Percentiles rank a stretch among this genome's conserved stretches.
These are phyloP conservation scores for Venustaconcha ellipsiformis DNA, from an alignment of 1,140 invertebrate species.

Conservation along the genomic window DNA sequence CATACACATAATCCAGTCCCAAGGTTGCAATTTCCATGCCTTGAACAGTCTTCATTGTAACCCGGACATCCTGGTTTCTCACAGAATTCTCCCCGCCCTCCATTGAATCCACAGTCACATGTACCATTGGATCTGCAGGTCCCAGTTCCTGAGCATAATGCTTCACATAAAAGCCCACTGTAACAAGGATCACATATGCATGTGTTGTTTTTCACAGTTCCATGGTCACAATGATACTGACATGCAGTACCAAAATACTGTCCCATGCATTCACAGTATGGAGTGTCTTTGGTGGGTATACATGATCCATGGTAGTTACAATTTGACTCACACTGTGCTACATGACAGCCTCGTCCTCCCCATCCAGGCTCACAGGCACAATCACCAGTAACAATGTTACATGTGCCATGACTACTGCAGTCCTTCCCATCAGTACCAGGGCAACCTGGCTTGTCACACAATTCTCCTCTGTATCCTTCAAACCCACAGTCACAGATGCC, in stretches of 20 bases:
- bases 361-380: constrained; percentile 49
- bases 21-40: constrained; percentile 40
- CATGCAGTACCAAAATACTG: constrained; percentile 36
- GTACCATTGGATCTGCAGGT: constrained; percentile 30
- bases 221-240: constrained; percentile 39
- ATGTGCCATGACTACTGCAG: constrained; percentile 38
- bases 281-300: constrained; percentile 3
- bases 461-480: constrained; percentile 42
- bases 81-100: constrained; percentile 43
- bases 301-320: constrained; percentile 37
- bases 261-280: constrained; percentile 30
- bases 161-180: constrained; percentile 38
- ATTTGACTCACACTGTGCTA: constrained; percentile 26
- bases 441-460: constrained; percentile 46
- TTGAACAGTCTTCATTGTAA: constrained; percentile 29
- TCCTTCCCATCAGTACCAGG: constrained; percentile 25
- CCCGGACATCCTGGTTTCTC: constrained; percentile 45
- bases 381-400: constrained; percentile 34
- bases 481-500: constrained; percentile 40
- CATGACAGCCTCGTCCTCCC: constrained; percentile 34
- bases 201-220: constrained; percentile 21
- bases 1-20: constrained; percentile 40
- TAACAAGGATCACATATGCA: constrained; percentile 44
- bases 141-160: constrained; percentile 38
- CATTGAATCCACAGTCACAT: constrained; percentile 47